Base-by-base conservation (phyloP, 2,797 vertebrate species). In the Calcarius lapponicus region DNA sequence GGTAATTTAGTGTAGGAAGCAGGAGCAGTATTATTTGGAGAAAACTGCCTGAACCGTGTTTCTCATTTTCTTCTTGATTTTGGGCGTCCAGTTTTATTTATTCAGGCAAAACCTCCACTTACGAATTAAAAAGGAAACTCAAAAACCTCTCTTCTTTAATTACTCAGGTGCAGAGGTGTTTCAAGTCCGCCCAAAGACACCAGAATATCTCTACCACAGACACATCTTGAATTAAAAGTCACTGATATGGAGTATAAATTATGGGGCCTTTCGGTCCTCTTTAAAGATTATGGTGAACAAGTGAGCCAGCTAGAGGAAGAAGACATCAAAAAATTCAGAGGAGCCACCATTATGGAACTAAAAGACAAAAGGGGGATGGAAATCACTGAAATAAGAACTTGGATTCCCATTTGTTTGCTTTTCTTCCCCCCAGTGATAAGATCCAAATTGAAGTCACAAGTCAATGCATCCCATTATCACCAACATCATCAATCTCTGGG, bases 371-470 rank as follows among this genome's bases (percentile, higher is more conserved):
- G 7, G 29, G 40, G 86, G n/a, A 51, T 54, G 43, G 21, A 95
- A 93, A 88, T 69, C 14, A 80, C 32, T 36, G 36, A 76, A 90
- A 84, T 58, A 91, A 91, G 80, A 93, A 92, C 80, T 67, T 32
- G 11, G 36, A 58, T 66, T 95, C 94, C 93, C 76, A 82, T 97
- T 95, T 96, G 80, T 95, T 97, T 97, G 84, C 57, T 57, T 58
- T 65, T 31, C 18, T 32, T 1, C 10, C 25, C 53, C 56, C 19
- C 56, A 92, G 92, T 75, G 94, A 96, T 96, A 97, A 97, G 93
- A 95, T 95, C 94, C 96, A 96, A 97, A 96, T 74, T 95, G 95
- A 97, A 97, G 95, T 96, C 91, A 96, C 95, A 96, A 97, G 94
- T 96, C 96, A 96, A 92, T 92, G 97, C 93, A 97, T 96, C 94